Evolutionary conservation across 2,113 vertebrate genomes (phyloP).

Genomic region (Silurus glanis): DNA sequence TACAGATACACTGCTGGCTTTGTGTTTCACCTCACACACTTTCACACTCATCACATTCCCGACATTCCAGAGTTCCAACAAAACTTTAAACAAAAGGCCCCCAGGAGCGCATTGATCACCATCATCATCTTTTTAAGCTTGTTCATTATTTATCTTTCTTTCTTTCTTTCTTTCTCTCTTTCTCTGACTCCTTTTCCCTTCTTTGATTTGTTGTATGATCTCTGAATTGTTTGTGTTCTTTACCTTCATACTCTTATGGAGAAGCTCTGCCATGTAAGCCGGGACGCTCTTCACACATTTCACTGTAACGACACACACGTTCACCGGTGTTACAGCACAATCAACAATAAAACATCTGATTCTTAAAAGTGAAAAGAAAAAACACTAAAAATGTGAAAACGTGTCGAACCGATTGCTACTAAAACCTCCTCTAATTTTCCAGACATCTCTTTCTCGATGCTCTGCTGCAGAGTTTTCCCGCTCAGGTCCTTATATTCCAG

Average conservation of each 20-base stretch:
- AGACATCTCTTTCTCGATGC: conserved; percentile 83
- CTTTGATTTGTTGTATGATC: background rate
- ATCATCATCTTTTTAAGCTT: too few relatives aligned
- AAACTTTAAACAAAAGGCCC: too few relatives aligned
- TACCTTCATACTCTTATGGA: conserved; percentile 75
- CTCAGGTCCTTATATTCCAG: conserved; percentile 82
- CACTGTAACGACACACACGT: conserved; percentile 58
- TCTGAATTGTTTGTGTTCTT: background rate
- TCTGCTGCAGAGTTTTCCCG: conserved; percentile 83
- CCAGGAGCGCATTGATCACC: too few relatives aligned
- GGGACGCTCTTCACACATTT: conserved; percentile 74
- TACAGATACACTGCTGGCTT: too few relatives aligned
- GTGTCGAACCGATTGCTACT: conserved; percentile 78
- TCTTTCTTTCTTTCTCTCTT: background rate
- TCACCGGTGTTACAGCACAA: too few relatives aligned
- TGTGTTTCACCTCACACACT: too few relatives aligned
- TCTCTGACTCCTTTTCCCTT: too few relatives aligned
- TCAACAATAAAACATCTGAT: too few relatives aligned
- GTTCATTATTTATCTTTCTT: background rate
- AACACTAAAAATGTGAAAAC: too few relatives aligned
- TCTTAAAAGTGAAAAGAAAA: too few relatives aligned
- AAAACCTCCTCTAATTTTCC: conserved; percentile 78
- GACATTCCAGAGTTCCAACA: too few relatives aligned
- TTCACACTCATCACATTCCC: too few relatives aligned
- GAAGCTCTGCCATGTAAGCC: conserved; percentile 70